phyloP scores from a whole-genome alignment of 2,888 invertebrate genomes.

The Conus canariensis region DNA sequence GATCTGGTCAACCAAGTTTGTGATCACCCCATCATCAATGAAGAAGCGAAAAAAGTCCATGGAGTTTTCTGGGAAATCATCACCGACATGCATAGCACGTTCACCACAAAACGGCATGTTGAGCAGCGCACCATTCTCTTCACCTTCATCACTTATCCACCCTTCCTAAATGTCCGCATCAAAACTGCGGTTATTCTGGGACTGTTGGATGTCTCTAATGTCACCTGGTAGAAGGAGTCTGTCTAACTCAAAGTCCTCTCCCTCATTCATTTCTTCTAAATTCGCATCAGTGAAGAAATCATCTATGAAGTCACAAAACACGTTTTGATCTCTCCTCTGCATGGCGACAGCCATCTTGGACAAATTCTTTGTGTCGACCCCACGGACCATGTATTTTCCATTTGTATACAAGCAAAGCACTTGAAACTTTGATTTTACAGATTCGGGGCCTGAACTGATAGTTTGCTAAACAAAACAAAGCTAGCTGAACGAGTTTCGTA shows the following conservation, averaged over 20 bases:
- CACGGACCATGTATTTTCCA: not conserved
- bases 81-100: not conserved
- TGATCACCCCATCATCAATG: not conserved
- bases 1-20: not conserved
- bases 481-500: not conserved
- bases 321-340: not conserved
- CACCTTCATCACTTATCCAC: not conserved
- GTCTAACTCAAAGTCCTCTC: not conserved
- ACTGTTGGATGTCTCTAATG: not conserved
- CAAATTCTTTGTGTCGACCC: not conserved
- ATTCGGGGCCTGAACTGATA: not conserved
- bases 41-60: not conserved
- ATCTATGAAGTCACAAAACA: not conserved
- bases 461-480: not conserved
- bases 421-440: not conserved
- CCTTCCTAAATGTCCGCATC: not conserved
- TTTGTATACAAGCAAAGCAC: not conserved
- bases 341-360: not conserved
- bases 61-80: conserved; percentile 1
- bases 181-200: not conserved
- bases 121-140: not conserved
- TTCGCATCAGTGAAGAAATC: not conserved
- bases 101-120: conserved; percentile 4
- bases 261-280: not conserved
- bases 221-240: not conserved